These are phyloP conservation scores for Bimastos eiseni DNA, from an alignment of 2,888 invertebrate species.

Conservation along the genomic window DNA sequence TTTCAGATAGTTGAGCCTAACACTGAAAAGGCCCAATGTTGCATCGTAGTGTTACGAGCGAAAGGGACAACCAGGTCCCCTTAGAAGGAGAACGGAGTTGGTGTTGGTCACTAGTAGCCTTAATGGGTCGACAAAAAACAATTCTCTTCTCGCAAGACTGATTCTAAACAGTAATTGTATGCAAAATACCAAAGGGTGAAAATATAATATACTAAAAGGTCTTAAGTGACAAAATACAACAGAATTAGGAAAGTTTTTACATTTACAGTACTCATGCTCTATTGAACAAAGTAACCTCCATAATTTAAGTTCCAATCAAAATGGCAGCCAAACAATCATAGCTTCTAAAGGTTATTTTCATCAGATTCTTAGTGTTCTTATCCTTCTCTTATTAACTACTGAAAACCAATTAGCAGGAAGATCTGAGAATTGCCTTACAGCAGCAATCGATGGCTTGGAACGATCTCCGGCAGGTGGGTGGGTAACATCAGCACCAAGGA, in stretches of 20 bases:
- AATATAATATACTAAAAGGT: not conserved
- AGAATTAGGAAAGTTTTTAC: not conserved
- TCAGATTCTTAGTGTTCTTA: too few relatives aligned
- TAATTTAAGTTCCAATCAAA: not conserved
- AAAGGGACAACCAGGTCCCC: too few relatives aligned
- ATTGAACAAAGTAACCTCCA: not conserved
- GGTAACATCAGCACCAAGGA: slow-evolving; percentile 98
- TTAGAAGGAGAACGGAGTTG: too few relatives aligned
- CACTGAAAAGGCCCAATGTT: too few relatives aligned
- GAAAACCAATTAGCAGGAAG: too few relatives aligned
- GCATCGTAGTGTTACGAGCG: too few relatives aligned
- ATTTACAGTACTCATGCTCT: not conserved
- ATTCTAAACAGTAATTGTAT: too few relatives aligned
- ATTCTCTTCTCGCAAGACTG: too few relatives aligned
- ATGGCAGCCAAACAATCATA: not conserved
- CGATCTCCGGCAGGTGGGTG: slow-evolving; percentile 99
- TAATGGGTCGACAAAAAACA: too few relatives aligned
- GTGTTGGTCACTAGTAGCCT: too few relatives aligned
- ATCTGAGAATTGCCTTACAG: slow-evolving; percentile 65
- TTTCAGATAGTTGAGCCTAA: too few relatives aligned
- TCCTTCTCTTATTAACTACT: too few relatives aligned
- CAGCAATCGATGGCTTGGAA: slow-evolving; percentile 98
- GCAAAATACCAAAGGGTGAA: not conserved
- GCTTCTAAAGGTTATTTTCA: not conserved
- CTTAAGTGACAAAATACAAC: not conserved